Evolutionary conservation across 35 echinoderm and acorn worm genomes (phyloP), one percentile per base, ranked within the genome.

Genomic region (Lytechinus variegatus): DNA sequence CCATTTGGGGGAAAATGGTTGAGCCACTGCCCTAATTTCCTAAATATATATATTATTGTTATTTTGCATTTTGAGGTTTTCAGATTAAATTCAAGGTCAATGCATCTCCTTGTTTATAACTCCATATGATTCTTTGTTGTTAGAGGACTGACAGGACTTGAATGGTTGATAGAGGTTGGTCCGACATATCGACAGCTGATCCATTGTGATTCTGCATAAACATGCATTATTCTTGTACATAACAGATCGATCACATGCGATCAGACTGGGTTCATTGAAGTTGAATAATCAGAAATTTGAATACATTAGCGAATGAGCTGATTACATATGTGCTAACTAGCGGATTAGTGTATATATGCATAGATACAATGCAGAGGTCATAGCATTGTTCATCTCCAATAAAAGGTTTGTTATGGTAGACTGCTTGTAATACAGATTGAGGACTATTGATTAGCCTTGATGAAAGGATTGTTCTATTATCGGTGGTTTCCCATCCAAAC

Each of bases 321-420:
- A 79, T 79, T 79, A 79, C 66, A 79, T 79, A 24, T 79, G 66
- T 19, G 66, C 12, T 79, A 16, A n/a, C 66, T 24, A n/a, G 14
- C 19, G 66, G 66, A 79, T 79, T n/a, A 79, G 66, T 6, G 19
- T n/a, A 79, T 14, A 79, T 14, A 24, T 6, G 66, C 66, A 79
- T 24, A 21, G 66, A 79, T 79, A 79, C 66, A n/a, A 24, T 79
- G 5, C 66, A 24, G n/a, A 79, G 66, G 66, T 79, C 66, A 21
- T 4, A 7, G 4, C 66, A 79, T 79, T 79, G 66, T 79, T 16
- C 66, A 5, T 24, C 7, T 5, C 8, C 66, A 4, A 79, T 79
- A 79, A 79, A 79, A 79, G 16, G 66, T 79, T 79, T 79, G 66
- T 79, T 79, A 79, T 79, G 66, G 66, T 79, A 79, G 66, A 24